Base-by-base conservation (phyloP, 2,113 vertebrate species). In the Chaetops frenatus region DNA sequence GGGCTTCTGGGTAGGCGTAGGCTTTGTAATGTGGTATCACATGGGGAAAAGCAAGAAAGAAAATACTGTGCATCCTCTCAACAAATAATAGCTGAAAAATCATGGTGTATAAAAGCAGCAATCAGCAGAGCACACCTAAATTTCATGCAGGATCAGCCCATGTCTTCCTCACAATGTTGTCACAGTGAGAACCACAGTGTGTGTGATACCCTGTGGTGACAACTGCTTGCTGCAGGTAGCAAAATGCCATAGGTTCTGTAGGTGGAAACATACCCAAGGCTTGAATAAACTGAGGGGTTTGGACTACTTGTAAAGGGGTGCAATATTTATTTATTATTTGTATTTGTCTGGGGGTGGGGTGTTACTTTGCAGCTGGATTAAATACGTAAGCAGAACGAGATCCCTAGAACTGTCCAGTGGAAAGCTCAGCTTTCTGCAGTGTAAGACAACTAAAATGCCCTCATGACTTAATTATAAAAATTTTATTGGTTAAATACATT, bases 401-500 rank as follows among this genome's bases (percentile, higher is more conserved):
- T 51, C 25, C 5, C 7, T 61, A 17, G 22, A 80, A 51, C 33
- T 42, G 33, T 38, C 4, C 40, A 18, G 27, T 48, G 56, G 69
- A 60, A n/a, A 65, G 70, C 21, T 72, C 33, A 33, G 40, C 31
- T 53, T 66, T 66, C 25, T 10, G 31, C 15, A 58, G 23, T 8
- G 1, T 5, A 44, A 50, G 13, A 69, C 15, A 50, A 81, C 7
- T 73, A 62, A 91, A 93, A 88, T n/a, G 17, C 35, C 21, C 23
- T 29, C 7, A 0, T 31, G 14, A 62, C 24, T 76, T 92, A 54
- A 92, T 94, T 96, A 93, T 42, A 97, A 95, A 91, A 81, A 88
- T 33, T 95, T 95, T 97, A 97, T 96, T 97, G 89, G 86, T 95
- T 96, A 96, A 97, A 96, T 96, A 96, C 82, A 92, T 96, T 94